Evolutionary conservation across 2,888 invertebrate genomes (phyloP).

Genomic region (Elysia crispata): DNA sequence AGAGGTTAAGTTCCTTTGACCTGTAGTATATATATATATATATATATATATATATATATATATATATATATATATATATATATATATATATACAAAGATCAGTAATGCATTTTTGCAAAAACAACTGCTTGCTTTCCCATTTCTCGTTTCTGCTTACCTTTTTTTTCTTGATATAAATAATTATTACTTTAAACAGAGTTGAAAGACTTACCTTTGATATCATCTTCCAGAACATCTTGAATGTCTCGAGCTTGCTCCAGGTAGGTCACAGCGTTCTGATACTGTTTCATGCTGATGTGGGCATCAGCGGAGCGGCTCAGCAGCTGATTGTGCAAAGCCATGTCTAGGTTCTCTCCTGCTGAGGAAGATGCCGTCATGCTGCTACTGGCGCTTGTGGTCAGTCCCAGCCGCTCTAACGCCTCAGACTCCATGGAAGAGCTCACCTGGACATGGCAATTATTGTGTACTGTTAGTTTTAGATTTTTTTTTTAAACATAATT

Average conservation of each 20-base stretch:
- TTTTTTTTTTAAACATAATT: too few species aligned
- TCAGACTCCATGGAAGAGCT: conserved; percentile 47
- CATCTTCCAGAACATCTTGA: conserved; percentile 73
- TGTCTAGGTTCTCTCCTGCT: conserved; percentile 58
- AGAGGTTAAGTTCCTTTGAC: too few species aligned
- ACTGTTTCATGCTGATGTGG: conserved; percentile 74
- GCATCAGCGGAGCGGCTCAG: conserved; percentile 75
- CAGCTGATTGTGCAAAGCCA: conserved; percentile 75
- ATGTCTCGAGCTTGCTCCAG: conserved; percentile 75
- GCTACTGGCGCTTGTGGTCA: conserved; percentile 29
- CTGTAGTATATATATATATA: too few species aligned
- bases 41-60: too few species aligned
- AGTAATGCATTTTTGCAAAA: too few species aligned
- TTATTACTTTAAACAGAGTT: too few species aligned
- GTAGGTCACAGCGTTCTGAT: conserved; percentile 73
- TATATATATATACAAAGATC: too few species aligned
- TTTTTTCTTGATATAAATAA: too few species aligned
- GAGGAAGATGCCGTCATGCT: conserved; percentile 49
- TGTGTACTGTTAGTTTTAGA: too few species aligned
- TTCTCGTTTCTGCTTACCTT: too few species aligned
- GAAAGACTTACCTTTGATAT: conserved; percentile 70
- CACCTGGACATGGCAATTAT: conserved; percentile 40
- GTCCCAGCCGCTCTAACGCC: conserved; percentile 40
- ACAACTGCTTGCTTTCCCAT: too few species aligned
- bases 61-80: too few species aligned